Base-by-base conservation (phyloP, 2,797 vertebrate genomes). In the Epinephelus awoara region DNA sequence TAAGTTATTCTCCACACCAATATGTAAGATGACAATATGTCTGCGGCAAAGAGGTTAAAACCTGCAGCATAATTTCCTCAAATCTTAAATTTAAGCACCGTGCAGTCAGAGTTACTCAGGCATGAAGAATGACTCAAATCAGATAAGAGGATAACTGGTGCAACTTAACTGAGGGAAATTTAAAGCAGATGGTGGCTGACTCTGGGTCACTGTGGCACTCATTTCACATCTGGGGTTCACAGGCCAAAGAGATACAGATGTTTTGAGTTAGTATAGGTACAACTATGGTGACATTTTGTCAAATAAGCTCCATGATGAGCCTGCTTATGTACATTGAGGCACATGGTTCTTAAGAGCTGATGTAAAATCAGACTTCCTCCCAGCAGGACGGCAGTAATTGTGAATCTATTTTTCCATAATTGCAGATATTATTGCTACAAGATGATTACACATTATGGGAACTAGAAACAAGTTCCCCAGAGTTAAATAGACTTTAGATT, bases 151-250 rank as follows among this genome's bases (percentile, higher is more conserved):
- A 63, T 71, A 54, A 71, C 11, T 52, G 23, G 18, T 42, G 21
- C 11, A 64, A 42, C 40, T 42, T 42, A 77, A 84, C 10, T 50
- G 55, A 78, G 21, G 47, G 73, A 72, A 81, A 88, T 73, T 23
- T 0, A 65, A 84, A 72, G 23, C 83, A 91, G 85, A 82, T 83
- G 84, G 4, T 21, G 6, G n/a, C 29, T 59, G 62, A 80, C 77
- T 73, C 44, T 2, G 67, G 70, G 82, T 75, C 66, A 62, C 23
- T 7, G 29, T 6, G 52, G 64, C 25, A 15, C 27, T 73, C 9
- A 27, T 21, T 59, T 70, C 64, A 78, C 72, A 76, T 69, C 75
- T 76, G 85, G 64, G 27, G 18, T 46, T 74, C 63, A 50, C 12
- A 40, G 25, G 57, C 67, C 2, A 3, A 50, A 70, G 11, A 42